Percentiles rank a stretch among this genome's conserved stretches.
Conservation (phyloP, 2,888 invertebrate genomes). For the Lordiphosa fenestrarum region DNA sequence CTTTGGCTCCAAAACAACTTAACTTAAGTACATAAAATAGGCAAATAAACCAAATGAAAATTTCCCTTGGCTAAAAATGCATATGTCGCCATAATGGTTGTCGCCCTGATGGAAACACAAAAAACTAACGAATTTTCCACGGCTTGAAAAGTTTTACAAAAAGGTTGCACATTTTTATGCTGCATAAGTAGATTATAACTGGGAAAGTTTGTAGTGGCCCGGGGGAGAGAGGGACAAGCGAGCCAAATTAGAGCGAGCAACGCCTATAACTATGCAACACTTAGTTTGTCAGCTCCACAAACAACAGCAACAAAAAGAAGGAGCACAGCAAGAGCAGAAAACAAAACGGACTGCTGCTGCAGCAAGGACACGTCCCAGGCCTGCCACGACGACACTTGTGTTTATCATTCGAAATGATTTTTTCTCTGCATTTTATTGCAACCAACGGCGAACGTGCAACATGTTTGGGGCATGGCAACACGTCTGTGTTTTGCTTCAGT, state of each 20-base stretch:
- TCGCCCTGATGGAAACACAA: too few species aligned
- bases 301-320: conserved; percentile 18
- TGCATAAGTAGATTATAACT: conserved; percentile 64
- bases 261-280: conserved; percentile 62
- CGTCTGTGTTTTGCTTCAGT: conserved; percentile 37
- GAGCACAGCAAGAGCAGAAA: conserved; percentile 35
- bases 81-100: too few species aligned
- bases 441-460: conserved; percentile 17
- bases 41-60: too few species aligned
- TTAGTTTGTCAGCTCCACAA: conserved; percentile 42
- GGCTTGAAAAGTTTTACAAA: conserved; percentile 30
- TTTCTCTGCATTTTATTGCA: conserved; percentile 58
- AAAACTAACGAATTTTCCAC: neutral
- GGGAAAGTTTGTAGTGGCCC: conserved; percentile 42
- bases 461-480: conserved; percentile 37
- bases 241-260: conserved; percentile 37
- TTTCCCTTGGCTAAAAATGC: too few species aligned
- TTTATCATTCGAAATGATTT: conserved; percentile 72
- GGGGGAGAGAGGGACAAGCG: conserved; percentile 6
- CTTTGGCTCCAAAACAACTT: too few species aligned
- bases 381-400: conserved; percentile 45
- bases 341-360: conserved; percentile 17
- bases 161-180: conserved; percentile 33
- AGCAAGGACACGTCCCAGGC: conserved; percentile 36
- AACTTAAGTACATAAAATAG: too few species aligned